Evolutionary conservation across 2,888 invertebrate species (phyloP), one percentile per base, ranked within the genome.

Genomic region (Calephelis perditalis): DNA sequence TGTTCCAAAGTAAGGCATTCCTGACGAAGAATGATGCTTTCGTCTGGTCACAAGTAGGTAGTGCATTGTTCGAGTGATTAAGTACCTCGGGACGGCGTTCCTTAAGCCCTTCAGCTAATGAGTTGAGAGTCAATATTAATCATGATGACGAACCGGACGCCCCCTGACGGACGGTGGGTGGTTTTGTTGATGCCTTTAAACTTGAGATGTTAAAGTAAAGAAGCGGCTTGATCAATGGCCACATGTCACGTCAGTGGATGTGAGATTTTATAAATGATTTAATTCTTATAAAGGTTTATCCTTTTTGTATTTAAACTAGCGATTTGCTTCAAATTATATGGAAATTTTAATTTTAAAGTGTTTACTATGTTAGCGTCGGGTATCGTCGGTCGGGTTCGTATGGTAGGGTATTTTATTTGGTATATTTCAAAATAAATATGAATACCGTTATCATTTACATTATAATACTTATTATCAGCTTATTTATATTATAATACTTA

Each of bases 1-100:
- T 73, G 69, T 62, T 68, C 80, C 78, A 67, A 66, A 64, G 71
- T 62, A 74, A 74, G 78, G 78, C 86, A 86, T 89, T 88, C 88
- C 84, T 89, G 90, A 89, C 86, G 87, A 89, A 89, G 90, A 90
- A 88, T 87, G 89, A 90, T 88, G 87, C 86, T 87, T 88, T 87
- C 86, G 85, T 84, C 84, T 85, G 81, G 79, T 78, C 76, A 82
- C 83, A 84, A 86, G 86, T 88, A 87, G 86, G 86, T 82, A 87
- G 86, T 82, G 85, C 88, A 86, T 88, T 89, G 89, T 89, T 86
- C 86, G 86, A 79, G 86, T 89, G 89, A 89, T 89, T 89, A 89
- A 89, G 88, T 90, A 81, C 81, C 81, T 76, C 76, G 78, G 79
- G 72, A 75, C 77, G 73, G 78, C 79, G 79, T 79, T 84, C 80